phyloP scores from a whole-genome alignment of 1,140 invertebrate species.

The Cydia fagiglandana region DNA sequence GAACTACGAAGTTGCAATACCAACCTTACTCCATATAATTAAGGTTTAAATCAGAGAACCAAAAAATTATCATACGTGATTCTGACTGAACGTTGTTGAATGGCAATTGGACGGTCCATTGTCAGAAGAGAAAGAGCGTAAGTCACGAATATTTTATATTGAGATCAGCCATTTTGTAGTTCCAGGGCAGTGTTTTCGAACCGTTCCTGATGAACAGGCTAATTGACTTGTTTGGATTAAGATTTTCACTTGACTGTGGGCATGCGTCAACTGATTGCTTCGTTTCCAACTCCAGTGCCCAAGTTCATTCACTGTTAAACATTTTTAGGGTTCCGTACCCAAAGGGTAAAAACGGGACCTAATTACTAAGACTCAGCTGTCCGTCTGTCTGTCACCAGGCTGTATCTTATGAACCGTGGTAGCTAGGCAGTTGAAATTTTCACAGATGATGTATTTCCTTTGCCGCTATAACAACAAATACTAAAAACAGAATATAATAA shows the following conservation, averaged over 20 bases:
- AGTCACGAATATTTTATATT: neutral
- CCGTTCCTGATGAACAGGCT: neutral
- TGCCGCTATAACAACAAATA: too few relatives aligned
- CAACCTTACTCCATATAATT: neutral
- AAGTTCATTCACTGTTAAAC: too few relatives aligned
- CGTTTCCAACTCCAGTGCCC: neutral
- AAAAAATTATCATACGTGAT: neutral
- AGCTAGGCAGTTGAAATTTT: too few relatives aligned
- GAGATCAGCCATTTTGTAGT: neutral
- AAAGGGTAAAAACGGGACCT: too few relatives aligned
- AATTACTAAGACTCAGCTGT: too few relatives aligned
- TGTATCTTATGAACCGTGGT: too few relatives aligned
- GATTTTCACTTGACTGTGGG: conserved; percentile 3
- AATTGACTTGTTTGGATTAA: conserved; percentile 11
- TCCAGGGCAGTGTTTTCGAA: neutral
- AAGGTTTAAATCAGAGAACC: neutral
- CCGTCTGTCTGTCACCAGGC: too few relatives aligned
- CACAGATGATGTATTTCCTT: too few relatives aligned
- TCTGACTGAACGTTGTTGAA: neutral
- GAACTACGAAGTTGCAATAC: neutral
- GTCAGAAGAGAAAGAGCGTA: neutral
- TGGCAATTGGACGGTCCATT: neutral
- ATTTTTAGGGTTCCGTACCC: too few relatives aligned
- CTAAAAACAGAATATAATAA: too few relatives aligned
- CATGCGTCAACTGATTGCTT: neutral